These are phyloP conservation scores for Pipa parva DNA, from an alignment of 2,113 vertebrate species.

Conservation along the genomic window DNA sequence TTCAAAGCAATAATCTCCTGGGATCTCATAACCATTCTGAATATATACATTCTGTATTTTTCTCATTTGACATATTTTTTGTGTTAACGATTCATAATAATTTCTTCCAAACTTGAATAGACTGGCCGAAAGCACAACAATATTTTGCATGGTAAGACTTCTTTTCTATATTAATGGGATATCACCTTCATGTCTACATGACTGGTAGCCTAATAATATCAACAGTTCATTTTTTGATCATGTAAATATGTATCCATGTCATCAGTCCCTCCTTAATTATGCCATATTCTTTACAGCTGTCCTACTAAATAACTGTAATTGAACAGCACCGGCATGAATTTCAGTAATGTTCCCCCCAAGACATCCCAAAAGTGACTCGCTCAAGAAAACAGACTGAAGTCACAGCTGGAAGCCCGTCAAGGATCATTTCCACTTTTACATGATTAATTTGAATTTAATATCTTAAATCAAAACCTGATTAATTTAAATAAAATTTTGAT, in stretches of 20 bases:
- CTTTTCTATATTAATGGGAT: constrained; percentile 47
- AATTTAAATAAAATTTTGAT: constrained; percentile 99
- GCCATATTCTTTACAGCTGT: constrained; percentile 97
- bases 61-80: constrained; percentile 49
- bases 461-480: constrained; percentile 99
- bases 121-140: constrained; percentile 52
- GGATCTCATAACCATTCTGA: constrained; percentile 49
- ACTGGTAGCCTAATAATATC: constrained; percentile 56
- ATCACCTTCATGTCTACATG: constrained; percentile 49
- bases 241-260: constrained; percentile 71
- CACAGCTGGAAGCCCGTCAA: constrained; percentile 98
- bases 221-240: constrained; percentile 56
- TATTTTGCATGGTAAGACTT: constrained; percentile 6
- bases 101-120: constrained; percentile 51
- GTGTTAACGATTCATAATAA: constrained; percentile 66
- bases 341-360: constrained; percentile 95
- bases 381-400: constrained; percentile 93
- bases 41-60: constrained; percentile 49
- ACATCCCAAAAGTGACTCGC: constrained; percentile 92
- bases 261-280: constrained; percentile 87
- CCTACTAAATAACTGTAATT: constrained; percentile 99
- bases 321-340: constrained; percentile 97
- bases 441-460: constrained; percentile 99
- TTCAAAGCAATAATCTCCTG: constrained; percentile 43
- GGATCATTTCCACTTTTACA: constrained; percentile 99